Percentiles rank a stretch among this genome's conserved stretches.
phyloP scores from a whole-genome alignment of 2,113 vertebrate genomes.

The Cololabis saira region DNA sequence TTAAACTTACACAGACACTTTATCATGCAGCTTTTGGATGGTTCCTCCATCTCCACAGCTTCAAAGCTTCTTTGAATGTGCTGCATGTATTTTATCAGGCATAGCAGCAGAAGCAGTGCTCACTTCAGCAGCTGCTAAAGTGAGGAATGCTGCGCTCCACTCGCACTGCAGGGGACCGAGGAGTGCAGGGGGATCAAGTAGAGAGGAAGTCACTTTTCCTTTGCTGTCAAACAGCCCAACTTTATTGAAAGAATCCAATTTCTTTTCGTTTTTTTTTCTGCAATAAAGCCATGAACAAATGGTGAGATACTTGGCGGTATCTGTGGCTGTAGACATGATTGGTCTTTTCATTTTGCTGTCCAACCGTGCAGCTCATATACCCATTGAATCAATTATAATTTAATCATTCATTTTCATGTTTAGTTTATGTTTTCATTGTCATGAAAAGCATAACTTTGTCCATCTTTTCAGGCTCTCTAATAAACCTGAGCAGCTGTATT shows the following conservation, averaged over 20 bases:
- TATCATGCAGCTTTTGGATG: background rate
- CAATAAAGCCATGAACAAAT: no score
- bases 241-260: background rate
- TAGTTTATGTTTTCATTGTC: no score
- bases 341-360: no score
- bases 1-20: background rate
- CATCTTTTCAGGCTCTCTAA: no score
- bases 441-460: no score
- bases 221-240: background rate
- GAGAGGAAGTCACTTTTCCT: constrained; percentile 27
- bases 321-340: no score
- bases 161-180: constrained; percentile 29
- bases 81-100: constrained; percentile 1
- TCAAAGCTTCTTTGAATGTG: background rate
- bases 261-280: no score
- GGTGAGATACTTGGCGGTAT: no score
- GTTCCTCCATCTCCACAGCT: background rate
- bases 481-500: no score
- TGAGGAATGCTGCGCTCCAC: constrained; percentile 61
- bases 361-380: no score
- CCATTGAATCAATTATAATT: no score
- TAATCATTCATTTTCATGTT: no score
- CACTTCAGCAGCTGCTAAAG: constrained; percentile 56
- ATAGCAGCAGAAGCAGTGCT: constrained; percentile 29
- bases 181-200: background rate